phyloP scores from a whole-genome alignment of 1,140 invertebrate species.

The Euborellia annulipes region DNA sequence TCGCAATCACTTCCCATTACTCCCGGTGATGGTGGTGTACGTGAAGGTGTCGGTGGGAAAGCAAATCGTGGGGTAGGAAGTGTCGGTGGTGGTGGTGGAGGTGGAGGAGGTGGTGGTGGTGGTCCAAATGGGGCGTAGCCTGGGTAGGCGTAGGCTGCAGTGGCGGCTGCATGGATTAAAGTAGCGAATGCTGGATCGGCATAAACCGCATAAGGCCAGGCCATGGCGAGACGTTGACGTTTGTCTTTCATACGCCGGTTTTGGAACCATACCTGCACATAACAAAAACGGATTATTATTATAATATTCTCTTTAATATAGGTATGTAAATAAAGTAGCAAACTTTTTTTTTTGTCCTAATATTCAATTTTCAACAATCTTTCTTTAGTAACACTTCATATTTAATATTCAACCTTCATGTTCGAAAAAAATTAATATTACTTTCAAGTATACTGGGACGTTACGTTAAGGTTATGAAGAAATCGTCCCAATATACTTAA shows the following conservation, averaged over 20 bases:
- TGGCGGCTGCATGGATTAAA: conserved; percentile 75
- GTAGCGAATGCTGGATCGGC: conserved; percentile 82
- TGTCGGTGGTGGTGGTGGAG: conserved; percentile 12
- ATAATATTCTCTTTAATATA: too few relatives aligned
- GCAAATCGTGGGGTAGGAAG: too few relatives aligned
- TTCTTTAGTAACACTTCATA: too few relatives aligned
- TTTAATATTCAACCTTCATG: too few relatives aligned
- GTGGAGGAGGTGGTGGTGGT: conserved; percentile 18
- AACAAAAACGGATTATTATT: conserved; percentile 17
- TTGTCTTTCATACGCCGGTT: conserved; percentile 99
- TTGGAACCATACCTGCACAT: conserved; percentile 91
- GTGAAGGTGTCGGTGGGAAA: conserved; percentile 8
- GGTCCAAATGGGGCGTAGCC: conserved; percentile 13
- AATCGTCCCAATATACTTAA: too few relatives aligned
- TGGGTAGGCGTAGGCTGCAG: conserved; percentile 29
- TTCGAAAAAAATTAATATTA: too few relatives aligned
- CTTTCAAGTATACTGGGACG: too few relatives aligned
- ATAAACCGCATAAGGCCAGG: conserved; percentile 91
- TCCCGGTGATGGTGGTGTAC: conserved; percentile 14
- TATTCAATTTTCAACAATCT: too few relatives aligned
- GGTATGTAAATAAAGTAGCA: too few relatives aligned
- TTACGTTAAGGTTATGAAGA: too few relatives aligned
- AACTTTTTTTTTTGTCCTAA: too few relatives aligned
- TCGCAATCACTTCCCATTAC: conserved; percentile 27
- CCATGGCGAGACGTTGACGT: conserved; percentile 76